Percentiles rank a stretch among this genome's conserved stretches.
Evolutionary conservation across 2,888 invertebrate genomes (phyloP).

Genomic region (Synanthedon vespiformis): DNA sequence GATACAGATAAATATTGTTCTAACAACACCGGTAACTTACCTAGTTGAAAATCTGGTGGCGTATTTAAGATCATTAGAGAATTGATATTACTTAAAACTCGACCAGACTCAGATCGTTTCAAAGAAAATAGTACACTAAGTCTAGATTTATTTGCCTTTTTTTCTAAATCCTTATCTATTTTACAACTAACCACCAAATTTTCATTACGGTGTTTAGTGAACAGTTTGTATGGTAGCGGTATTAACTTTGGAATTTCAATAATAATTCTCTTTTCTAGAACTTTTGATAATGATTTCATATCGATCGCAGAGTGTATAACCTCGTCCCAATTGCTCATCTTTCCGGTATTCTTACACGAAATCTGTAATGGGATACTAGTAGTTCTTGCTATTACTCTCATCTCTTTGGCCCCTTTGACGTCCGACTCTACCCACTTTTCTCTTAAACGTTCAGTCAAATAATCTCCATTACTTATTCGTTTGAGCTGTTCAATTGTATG

Average conservation of each 20-base stretch:
- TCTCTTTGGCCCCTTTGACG: constrained; percentile 1
- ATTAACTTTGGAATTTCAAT: constrained; percentile 48
- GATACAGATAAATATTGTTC: neutral
- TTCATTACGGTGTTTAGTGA: constrained; percentile 33
- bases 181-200: constrained; percentile 43
- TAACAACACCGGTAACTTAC: constrained; percentile 8
- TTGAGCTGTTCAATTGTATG: constrained; percentile 58
- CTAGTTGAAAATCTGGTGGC: constrained; percentile 11
- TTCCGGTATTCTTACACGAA: constrained; percentile 25
- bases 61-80: constrained; percentile 42
- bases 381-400: constrained; percentile 29
- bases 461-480: constrained; percentile 60
- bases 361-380: constrained; percentile 42
- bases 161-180: constrained; percentile 13
- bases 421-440: constrained; percentile 45
- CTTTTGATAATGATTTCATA: constrained; percentile 42
- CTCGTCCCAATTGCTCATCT: constrained; percentile 36
- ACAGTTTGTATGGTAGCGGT: constrained; percentile 35
- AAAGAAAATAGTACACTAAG: constrained; percentile 43
- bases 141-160: constrained; percentile 19
- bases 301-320: constrained; percentile 53
- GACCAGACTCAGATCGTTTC: constrained; percentile 33
- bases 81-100: constrained; percentile 38
- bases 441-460: constrained; percentile 50
- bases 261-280: constrained; percentile 48